Percentiles rank a stretch among this genome's conserved stretches.
Evolutionary conservation across 2,888 invertebrate genomes (phyloP).

Genomic region (Cabera pusaria): DNA sequence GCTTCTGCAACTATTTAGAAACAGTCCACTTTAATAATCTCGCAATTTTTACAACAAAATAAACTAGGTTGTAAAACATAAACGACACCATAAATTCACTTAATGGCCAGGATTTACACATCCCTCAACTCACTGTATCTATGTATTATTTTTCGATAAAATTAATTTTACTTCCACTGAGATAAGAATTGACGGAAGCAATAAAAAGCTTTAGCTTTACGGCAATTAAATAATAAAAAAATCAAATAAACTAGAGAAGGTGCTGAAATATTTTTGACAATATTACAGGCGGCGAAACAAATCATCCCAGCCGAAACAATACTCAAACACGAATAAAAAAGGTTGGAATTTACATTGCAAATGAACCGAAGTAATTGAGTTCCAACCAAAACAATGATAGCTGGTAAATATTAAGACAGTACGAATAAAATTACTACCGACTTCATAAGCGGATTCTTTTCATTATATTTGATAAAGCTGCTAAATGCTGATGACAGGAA

Average conservation of each 20-base stretch:
- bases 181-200: constrained; percentile 1
- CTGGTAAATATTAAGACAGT: constrained; percentile 19
- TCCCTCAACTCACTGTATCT: constrained; percentile 27
- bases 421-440: constrained; percentile 1
- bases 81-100: constrained; percentile 40
- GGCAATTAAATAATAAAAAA: no score
- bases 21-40: constrained; percentile 39
- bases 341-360: constrained; percentile 22
- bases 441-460: neutral
- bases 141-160: constrained; percentile 27
- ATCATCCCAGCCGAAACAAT: constrained; percentile 9
- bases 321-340: constrained; percentile 13
- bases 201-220: constrained; percentile 6
- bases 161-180: constrained; percentile 18
- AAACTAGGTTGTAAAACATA: constrained; percentile 37
- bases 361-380: constrained; percentile 22
- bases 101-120: constrained; percentile 29
- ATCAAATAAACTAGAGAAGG: no score
- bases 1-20: constrained; percentile 28
- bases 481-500: no score
- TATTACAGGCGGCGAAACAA: constrained; percentile 11
- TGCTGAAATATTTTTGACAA: neutral
- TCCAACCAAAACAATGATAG: constrained; percentile 18
- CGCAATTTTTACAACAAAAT: constrained; percentile 35
- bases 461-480: no score